Conservation (phyloP, 1,140 invertebrate genomes). For the Alviniconcha marisindica region DNA sequence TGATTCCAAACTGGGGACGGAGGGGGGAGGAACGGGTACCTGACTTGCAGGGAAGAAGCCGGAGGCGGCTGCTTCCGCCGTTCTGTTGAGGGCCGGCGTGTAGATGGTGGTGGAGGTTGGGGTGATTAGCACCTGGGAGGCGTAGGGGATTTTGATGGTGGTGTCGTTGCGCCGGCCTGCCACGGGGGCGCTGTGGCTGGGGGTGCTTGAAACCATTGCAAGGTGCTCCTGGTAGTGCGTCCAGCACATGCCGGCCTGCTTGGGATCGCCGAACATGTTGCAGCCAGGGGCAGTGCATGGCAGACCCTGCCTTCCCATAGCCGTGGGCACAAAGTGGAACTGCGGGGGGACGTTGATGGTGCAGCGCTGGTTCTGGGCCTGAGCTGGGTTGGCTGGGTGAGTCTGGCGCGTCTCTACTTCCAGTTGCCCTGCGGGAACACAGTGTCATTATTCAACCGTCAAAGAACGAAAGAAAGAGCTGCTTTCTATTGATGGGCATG, state of each 20-base stretch:
- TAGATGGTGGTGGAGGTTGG: neutral
- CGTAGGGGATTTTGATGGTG: neutral
- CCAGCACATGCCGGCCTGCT: slow-evolving; percentile 50
- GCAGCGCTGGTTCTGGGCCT: neutral
- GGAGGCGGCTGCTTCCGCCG: no score
- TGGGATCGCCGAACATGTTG: slow-evolving; percentile 53
- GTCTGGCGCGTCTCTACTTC: neutral
- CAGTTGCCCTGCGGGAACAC: neutral
- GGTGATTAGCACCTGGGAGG: neutral
- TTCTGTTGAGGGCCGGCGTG: neutral
- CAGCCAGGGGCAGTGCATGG: slow-evolving; percentile 54
- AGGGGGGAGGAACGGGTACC: slow-evolving; percentile 23
- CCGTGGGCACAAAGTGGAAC: neutral
- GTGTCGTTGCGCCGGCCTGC: neutral
- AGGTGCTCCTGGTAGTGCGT: slow-evolving; percentile 47
- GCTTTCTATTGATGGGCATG: no score
- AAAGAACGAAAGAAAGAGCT: no score
- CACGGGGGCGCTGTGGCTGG: neutral
- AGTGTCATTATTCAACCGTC: no score
- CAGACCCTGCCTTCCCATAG: neutral
- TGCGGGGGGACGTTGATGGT: neutral
- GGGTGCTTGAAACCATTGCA: neutral
- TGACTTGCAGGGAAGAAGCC: neutral
- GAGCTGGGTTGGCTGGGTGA: neutral
- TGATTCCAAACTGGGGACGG: neutral